Evolutionary conservation across 2,888 invertebrate genomes (phyloP), one percentile per base, ranked within the genome.

Genomic region (Eueremaeus valkanovi): DNA sequence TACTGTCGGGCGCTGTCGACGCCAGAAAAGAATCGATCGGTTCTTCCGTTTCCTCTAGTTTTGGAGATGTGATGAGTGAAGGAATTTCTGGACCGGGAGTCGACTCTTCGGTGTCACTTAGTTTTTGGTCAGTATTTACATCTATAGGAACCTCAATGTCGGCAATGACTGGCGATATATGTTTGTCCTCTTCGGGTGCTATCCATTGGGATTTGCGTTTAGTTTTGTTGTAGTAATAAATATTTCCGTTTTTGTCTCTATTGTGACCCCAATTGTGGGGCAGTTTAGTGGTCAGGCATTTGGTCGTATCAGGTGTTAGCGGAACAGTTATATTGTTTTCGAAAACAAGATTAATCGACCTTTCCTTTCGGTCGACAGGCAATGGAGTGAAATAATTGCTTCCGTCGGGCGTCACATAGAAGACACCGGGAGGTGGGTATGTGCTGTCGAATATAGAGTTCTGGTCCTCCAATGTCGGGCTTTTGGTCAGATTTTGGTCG

Each of bases 161-260:
- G 5, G 27, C 40, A 3, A 68, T 36, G 24, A 68, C 40, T 1
- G 27, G 55, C 11, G n/a, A 55, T 9, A 42, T 27, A 29, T 18
- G 18, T 29, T 79, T 21, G 9, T 75, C 68, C 16, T 72, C 63
- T 55, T 73, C 68, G 24, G 85, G 85, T 18, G 83, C 81, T 61
- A 84, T 83, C 85, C 85, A 85, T 78, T 85, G 84, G 2, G 84
- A 84, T 80, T 83, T 82, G 78, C 83, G 83, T 42, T 85, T 85
- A 11, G 82, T 80, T 13, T 82, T 81, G 83, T 97, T 94, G 85
- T 95, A 98, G 85, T 94, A 98, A 84, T 95, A 97, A 0, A 90
- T 88, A 78, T 93, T 88, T 0, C 95, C 95, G 74, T 90, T 89
- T 2, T 87, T 85, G 82, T 95, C 95, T 77, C 88, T 86, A 0